Conservation (phyloP, 2,113 vertebrate species). For the Apteryx owenii region DNA sequence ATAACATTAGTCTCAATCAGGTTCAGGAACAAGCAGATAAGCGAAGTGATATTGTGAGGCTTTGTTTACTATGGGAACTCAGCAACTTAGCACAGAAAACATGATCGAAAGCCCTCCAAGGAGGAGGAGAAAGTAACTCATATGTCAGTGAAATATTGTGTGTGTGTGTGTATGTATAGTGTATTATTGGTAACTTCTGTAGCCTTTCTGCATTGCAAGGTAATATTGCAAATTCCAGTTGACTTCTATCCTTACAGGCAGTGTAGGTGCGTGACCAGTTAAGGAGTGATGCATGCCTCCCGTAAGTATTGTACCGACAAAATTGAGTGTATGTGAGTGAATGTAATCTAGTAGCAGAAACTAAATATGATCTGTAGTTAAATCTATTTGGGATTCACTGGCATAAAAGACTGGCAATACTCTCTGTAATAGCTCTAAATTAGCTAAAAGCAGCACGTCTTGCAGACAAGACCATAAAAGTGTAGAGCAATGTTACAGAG, state of each 20-base stretch:
- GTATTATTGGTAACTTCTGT: background rate
- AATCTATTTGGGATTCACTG: background rate
- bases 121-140: background rate
- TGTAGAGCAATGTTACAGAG: background rate
- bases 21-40: background rate
- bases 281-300: background rate
- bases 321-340: background rate
- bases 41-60: background rate
- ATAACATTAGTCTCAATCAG: background rate
- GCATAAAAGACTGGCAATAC: background rate
- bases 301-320: background rate
- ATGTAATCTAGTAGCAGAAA: background rate
- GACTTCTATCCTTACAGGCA: background rate
- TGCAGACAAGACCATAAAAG: background rate
- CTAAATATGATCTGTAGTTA: background rate
- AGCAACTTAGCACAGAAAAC: background rate
- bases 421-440: background rate
- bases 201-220: background rate
- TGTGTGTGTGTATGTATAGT: no score
- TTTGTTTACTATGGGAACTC: background rate
- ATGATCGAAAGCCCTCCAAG: background rate
- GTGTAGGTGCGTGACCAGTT: background rate
- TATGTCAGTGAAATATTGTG: background rate
- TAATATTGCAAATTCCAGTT: background rate
- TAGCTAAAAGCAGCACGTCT: background rate